Conservation (phyloP, 1,140 invertebrate species). For the Gerris buenoi region DNA sequence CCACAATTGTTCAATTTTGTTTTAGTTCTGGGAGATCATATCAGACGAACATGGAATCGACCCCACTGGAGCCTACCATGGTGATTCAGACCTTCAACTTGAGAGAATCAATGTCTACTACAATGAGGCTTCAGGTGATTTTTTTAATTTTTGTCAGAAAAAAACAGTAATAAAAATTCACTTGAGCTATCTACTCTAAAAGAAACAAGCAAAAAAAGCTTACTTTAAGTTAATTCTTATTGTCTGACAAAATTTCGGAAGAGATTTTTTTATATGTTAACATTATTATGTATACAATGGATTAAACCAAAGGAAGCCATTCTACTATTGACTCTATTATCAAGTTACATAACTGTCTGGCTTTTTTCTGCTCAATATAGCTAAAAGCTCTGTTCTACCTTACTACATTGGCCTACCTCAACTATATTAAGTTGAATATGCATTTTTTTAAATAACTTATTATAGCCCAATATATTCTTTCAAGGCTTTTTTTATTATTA, state of each 20-base stretch:
- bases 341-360: too few species aligned
- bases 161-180: background rate
- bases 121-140: constrained; percentile 59
- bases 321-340: too few species aligned
- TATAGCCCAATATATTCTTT: background rate
- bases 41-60: constrained; percentile 85
- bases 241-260: background rate
- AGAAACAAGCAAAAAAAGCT: too few species aligned
- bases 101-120: constrained; percentile 87
- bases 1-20: background rate
- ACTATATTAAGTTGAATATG: background rate
- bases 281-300: background rate
- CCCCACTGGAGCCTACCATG: constrained; percentile 69
- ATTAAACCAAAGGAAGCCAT: background rate
- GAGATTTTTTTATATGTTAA: background rate
- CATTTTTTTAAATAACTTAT: background rate
- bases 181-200: too few species aligned
- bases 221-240: background rate
- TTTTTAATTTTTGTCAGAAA: background rate
- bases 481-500: background rate
- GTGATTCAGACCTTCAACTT: constrained; percentile 70
- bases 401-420: too few species aligned
- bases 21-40: constrained; percentile 74
- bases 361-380: too few species aligned
- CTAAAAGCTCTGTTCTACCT: too few species aligned